These are phyloP conservation scores for Bicyclus anynana DNA, from an alignment of 1,140 invertebrate genomes.

Conservation along the genomic window DNA sequence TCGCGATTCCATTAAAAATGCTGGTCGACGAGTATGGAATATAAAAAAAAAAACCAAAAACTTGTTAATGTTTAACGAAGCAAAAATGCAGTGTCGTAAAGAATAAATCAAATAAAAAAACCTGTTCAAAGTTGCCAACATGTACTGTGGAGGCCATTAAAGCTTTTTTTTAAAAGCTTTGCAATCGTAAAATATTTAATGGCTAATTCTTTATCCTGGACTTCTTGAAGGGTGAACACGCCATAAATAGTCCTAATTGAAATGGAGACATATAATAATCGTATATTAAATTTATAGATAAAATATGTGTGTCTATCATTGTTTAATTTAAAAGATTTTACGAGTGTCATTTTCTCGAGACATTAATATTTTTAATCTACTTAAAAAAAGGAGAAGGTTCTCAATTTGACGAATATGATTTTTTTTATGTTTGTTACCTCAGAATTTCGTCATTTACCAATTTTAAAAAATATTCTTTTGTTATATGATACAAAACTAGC, in stretches of 20 bases:
- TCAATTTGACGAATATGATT: no score
- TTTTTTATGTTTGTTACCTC: no score
- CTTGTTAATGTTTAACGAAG: conserved; percentile 28
- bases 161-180: conserved; percentile 21
- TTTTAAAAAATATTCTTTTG: no score
- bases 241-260: background rate
- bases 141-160: conserved; percentile 25
- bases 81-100: conserved; percentile 19
- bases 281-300: background rate
- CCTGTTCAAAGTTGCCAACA: conserved; percentile 32
- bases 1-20: conserved; percentile 13
- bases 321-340: no score
- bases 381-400: no score
- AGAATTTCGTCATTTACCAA: no score
- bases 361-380: no score
- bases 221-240: background rate
- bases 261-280: background rate
- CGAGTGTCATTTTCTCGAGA: no score
- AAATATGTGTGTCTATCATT: no score
- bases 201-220: conserved; percentile 10
- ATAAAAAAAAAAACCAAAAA: conserved; percentile 17
- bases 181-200: conserved; percentile 16
- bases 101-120: conserved; percentile 29
- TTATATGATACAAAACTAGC: no score
- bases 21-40: conserved; percentile 1